Evolutionary conservation across 2,797 vertebrate species (phyloP), one percentile per base, ranked within the genome.

Genomic region (Lithobates pipiens): DNA sequence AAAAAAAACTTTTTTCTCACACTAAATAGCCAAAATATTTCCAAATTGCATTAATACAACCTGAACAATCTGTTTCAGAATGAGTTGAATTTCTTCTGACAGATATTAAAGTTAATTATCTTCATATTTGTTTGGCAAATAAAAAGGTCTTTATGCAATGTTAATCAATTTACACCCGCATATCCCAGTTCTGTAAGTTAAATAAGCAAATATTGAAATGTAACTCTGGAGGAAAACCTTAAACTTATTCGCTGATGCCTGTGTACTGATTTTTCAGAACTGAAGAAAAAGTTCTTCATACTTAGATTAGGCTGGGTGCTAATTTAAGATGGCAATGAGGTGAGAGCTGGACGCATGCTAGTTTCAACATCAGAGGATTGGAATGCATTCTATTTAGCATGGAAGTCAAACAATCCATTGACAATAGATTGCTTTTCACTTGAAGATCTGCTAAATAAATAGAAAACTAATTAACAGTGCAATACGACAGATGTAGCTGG

Each of bases 391-490:
- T 91, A 88, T 93, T 95, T 94, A 95, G 94, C 94, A 90, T 67
- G 89, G 89, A 92, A 95, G 94, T 95, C 95, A 94, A 93, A 94
- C 93, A 94, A 93, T 94, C 92, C 92, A 89, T 88, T 89, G 86
- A 93, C 92, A 90, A 88, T 92, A 92, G 93, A 94, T 92, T 91
- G 92, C 92, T 92, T 93, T 93, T 92, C 91, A 90, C 93, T 92
- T 90, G 89, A 88, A 92, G 91, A 95, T 91, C 91, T 89, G 90
- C 93, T 94, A 93, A 96, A 93, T 95, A 95, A 95, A 96, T 93
- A 95, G 93, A 93, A 94, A 94, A 94, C 92, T 95, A 95, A 95
- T 95, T 95, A 96, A 93, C 93, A 95, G 91, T 88, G 90, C 82
- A 77, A 78, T 82, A 84, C 73, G 88, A 90, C 92, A 90, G 91